Conservation (phyloP, 2,113 vertebrate genomes). For the Mirounga angustirostris region DNA sequence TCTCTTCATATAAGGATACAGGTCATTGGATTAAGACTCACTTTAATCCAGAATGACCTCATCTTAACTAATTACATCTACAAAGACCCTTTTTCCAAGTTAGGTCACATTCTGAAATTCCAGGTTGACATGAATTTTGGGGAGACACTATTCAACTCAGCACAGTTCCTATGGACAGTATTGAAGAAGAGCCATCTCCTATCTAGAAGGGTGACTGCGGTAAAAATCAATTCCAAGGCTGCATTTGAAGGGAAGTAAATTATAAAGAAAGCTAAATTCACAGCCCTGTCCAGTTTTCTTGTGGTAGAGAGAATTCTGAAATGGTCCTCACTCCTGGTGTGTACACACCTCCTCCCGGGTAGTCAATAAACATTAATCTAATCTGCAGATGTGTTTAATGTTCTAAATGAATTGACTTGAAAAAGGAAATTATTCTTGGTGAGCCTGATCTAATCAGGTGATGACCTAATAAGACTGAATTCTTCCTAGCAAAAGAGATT, state of each 20-base stretch:
- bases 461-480: not conserved
- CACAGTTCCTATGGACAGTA: not conserved
- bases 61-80: not conserved
- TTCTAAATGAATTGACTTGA: not conserved
- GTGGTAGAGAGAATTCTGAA: not conserved
- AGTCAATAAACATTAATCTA: not conserved
- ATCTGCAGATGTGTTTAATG: not conserved
- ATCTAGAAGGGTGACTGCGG: not conserved
- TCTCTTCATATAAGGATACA: not conserved
- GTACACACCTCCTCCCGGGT: not conserved
- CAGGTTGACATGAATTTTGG: not conserved
- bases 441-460: not conserved
- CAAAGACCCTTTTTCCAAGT: not conserved
- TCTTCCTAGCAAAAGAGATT: not conserved
- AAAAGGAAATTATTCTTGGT: not conserved
- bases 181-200: not conserved
- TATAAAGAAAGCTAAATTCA: not conserved
- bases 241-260: not conserved
- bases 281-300: not conserved
- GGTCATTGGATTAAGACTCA: not conserved
- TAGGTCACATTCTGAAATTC: not conserved
- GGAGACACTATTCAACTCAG: not conserved
- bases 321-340: too few relatives aligned
- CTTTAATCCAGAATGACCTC: not conserved
- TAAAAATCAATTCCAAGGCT: not conserved